These are phyloP conservation scores for Lamellibrachia satsuma DNA, from an alignment of 2,888 invertebrate genomes.

Conservation along the genomic window DNA sequence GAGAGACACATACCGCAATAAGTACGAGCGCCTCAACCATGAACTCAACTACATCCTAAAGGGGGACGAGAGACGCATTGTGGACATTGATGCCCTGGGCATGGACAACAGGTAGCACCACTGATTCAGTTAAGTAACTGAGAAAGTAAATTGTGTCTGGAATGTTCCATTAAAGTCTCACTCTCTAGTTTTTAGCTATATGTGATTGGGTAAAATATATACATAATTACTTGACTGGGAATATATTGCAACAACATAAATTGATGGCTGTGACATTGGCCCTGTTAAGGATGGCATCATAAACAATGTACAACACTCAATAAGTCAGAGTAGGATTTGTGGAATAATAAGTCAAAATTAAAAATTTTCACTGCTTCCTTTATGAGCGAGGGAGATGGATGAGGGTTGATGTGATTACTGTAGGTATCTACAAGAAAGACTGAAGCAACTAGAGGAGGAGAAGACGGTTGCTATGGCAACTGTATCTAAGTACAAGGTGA, in stretches of 20 bases:
- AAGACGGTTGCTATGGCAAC: slow-evolving; percentile 79
- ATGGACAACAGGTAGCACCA: slow-evolving; percentile 80
- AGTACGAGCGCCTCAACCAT: slow-evolving; percentile 83
- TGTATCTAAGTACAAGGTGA: slow-evolving; percentile 63
- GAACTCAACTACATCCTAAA: slow-evolving; percentile 78
- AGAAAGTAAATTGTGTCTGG: no score
- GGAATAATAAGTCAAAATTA: not conserved
- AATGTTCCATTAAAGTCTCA: no score
- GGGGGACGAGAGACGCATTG: slow-evolving; percentile 69
- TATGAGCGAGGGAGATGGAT: not conserved
- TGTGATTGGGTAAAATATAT: no score
- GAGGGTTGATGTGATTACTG: slow-evolving; percentile 19
- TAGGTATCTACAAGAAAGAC: slow-evolving; percentile 77
- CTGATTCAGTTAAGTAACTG: no score
- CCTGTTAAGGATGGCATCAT: no score
- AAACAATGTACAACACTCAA: no score
- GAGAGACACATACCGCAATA: slow-evolving; percentile 83
- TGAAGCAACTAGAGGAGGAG: slow-evolving; percentile 82
- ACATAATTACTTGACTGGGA: no score
- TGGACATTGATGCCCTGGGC: slow-evolving; percentile 82
- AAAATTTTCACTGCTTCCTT: not conserved
- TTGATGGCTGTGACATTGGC: no score
- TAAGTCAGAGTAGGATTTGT: no score
- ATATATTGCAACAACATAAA: no score
- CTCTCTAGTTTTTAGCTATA: no score